These are phyloP conservation scores for Clarias macrocephalus DNA, from an alignment of 2,113 vertebrate species.

Conservation along the genomic window DNA sequence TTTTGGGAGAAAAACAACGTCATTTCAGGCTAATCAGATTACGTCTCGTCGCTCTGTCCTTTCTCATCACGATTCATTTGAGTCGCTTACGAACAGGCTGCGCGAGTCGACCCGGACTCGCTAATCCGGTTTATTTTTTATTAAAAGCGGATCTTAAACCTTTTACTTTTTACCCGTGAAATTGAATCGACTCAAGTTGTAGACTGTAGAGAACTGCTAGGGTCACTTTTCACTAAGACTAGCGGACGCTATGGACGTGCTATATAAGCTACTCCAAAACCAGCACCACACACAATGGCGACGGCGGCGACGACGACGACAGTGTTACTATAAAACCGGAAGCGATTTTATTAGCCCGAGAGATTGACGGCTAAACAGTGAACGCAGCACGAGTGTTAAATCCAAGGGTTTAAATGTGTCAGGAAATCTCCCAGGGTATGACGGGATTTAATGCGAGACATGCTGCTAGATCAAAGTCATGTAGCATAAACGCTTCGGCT, in stretches of 20 bases:
- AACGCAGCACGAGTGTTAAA: not conserved
- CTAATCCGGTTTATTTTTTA: not conserved
- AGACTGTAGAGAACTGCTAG: not conserved
- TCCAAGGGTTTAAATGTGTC: constrained; percentile 7
- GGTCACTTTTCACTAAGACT: not conserved
- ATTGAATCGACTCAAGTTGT: not conserved
- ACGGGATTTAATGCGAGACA: constrained; percentile 63
- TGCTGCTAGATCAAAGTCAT: constrained; percentile 64
- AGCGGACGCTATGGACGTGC: not conserved
- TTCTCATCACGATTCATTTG: not conserved
- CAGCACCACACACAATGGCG: no score
- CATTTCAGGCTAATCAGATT: not conserved
- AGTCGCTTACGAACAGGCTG: not conserved
- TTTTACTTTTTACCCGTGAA: no score
- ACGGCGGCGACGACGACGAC: no score
- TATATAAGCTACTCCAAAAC: not conserved
- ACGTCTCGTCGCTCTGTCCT: not conserved
- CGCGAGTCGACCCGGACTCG: not conserved
- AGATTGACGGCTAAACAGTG: not conserved
- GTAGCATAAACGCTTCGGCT: constrained; percentile 54
- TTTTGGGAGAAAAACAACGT: not conserved
- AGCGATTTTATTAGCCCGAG: not conserved
- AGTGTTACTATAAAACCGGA: not conserved
- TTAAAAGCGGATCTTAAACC: not conserved
- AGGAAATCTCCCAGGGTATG: constrained; percentile 29